Percentiles rank a stretch among this genome's conserved stretches.
Conservation (phyloP, 2,888 invertebrate species). For the Tipula confusa region DNA sequence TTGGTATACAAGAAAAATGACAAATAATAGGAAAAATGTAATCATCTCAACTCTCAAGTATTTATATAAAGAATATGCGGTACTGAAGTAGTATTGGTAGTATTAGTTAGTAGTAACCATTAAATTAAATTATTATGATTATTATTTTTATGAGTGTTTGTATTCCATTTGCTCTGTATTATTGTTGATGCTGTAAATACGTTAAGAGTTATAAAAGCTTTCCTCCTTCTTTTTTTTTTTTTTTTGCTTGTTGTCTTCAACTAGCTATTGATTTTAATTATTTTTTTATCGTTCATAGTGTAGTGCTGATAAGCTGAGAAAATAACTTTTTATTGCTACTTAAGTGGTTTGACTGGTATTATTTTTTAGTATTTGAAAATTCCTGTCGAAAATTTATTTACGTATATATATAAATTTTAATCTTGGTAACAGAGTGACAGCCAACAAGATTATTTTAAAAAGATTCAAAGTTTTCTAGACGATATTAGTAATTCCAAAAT, state of each 20-base stretch:
- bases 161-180: background rate
- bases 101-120: background rate
- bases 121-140: constrained; percentile 8
- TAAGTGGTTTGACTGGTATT: background rate
- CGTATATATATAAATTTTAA: no score
- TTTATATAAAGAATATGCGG: background rate
- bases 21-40: background rate
- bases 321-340: background rate
- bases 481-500: no score
- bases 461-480: no score
- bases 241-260: background rate
- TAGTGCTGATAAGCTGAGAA: background rate
- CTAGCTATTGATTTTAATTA: constrained; percentile 12
- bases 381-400: no score
- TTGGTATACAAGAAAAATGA: background rate
- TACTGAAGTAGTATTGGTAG: background rate
- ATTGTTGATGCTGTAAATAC: background rate
- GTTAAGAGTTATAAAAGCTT: background rate
- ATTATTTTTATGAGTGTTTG: background rate
- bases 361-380: no score
- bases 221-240: background rate
- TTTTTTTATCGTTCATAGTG: background rate
- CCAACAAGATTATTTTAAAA: no score
- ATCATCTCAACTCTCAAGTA: background rate
- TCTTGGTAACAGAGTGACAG: no score